Percentiles rank a stretch among this genome's conserved stretches.
Conservation (phyloP, 2,113 vertebrate genomes). For the Sylvilagus bachmani region DNA sequence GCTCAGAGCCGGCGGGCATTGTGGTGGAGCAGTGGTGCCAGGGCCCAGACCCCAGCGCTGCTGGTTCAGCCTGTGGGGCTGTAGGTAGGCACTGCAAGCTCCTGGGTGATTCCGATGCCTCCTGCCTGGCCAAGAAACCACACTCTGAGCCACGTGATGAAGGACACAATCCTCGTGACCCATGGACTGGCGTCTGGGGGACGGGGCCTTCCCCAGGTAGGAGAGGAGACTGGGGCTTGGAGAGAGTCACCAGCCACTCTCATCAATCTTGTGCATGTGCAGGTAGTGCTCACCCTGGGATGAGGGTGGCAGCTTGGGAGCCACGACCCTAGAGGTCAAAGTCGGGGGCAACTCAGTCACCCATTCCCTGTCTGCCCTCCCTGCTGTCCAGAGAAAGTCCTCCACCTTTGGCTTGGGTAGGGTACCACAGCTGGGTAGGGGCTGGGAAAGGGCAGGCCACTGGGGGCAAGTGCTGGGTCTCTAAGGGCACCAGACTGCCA, state of each 20-base stretch:
- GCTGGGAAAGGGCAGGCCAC: not conserved
- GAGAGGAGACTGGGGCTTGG: not conserved
- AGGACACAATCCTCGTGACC: not conserved
- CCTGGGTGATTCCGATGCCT: not conserved
- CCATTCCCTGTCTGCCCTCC: not conserved
- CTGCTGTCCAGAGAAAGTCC: slow-evolving; percentile 14
- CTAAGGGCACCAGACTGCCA: not conserved
- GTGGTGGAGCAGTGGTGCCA: not conserved
- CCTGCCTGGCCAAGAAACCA: not conserved
- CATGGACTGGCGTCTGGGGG: too few relatives aligned
- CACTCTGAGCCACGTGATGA: not conserved
- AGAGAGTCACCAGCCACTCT: not conserved
- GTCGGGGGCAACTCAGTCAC: not conserved
- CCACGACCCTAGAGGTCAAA: not conserved
- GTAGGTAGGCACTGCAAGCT: not conserved
- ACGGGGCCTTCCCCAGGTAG: too few relatives aligned
- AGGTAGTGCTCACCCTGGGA: not conserved
- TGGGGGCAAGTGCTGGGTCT: not conserved
- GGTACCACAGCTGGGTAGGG: not conserved
- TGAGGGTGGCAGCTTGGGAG: not conserved
- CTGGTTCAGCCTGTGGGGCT: not conserved
- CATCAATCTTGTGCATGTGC: not conserved
- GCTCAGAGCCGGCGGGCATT: not conserved
- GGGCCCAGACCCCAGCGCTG: not conserved
- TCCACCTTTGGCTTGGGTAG: not conserved